phyloP scores from a whole-genome alignment of 2,113 vertebrate species.

The Channa maculata region DNA sequence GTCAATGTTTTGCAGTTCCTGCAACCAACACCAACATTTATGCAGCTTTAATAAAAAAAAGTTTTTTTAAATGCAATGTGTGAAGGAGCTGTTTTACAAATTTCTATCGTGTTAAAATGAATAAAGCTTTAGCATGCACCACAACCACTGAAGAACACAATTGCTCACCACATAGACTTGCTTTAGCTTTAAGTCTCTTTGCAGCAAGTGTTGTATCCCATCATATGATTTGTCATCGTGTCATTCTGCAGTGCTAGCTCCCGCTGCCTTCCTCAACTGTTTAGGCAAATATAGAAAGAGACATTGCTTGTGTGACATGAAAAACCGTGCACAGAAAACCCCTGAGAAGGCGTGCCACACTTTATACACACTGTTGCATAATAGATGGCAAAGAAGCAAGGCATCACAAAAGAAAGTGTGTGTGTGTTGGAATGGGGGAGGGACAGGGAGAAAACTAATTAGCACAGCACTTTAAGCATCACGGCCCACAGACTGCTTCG shows the following conservation, averaged over 20 bases:
- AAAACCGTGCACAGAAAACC: conserved; percentile 35
- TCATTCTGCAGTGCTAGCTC: conserved; percentile 31
- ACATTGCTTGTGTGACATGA: conserved; percentile 52
- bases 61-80: no score
- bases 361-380: conserved; percentile 58
- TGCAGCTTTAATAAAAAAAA: no score
- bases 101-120: no score
- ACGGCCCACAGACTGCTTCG: conserved; percentile 71
- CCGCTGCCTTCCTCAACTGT: conserved; percentile 28
- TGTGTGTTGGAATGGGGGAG: conserved; percentile 21
- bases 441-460: conserved; percentile 76
- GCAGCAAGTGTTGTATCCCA: neutral
- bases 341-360: conserved; percentile 43
- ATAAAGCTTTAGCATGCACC: no score
- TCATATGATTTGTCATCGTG: conserved; percentile 21
- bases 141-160: neutral
- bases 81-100: no score
- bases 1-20: no score
- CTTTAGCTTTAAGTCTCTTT: conserved; percentile 2
- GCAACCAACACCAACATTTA: no score
- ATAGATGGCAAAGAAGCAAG: conserved; percentile 49
- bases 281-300: conserved; percentile 51
- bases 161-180: neutral
- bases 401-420: conserved; percentile 52
- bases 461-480: conserved; percentile 80